A percentile compares a stretch with the other conserved stretches of the same genome.
These are phyloP conservation scores for Todiramphus saurophagus DNA, from an alignment of 2,113 vertebrate genomes.

Conservation along the genomic window DNA sequence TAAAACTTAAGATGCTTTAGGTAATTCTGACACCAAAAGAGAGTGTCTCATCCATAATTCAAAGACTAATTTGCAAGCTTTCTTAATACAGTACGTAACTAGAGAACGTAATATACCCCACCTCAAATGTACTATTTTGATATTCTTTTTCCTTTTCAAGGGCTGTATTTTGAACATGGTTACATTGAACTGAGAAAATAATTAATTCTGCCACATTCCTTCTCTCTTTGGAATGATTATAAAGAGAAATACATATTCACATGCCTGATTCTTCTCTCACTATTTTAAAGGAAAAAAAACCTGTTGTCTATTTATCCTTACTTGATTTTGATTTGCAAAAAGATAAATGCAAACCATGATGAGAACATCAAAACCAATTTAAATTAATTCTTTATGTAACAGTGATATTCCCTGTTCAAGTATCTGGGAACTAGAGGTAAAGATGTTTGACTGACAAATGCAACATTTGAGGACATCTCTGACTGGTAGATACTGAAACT, in stretches of 20 bases:
- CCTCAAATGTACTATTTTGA: constrained; percentile 8
- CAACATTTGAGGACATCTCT: neutral
- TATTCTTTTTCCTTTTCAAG: neutral
- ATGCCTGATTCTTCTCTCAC: neutral
- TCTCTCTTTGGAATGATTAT: neutral
- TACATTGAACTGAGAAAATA: neutral
- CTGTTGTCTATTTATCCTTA: neutral
- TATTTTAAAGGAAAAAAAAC: neutral
- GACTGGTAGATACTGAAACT: neutral
- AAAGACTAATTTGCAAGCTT: neutral
- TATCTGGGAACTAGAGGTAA: neutral
- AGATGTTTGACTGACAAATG: neutral
- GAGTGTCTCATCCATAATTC: neutral
- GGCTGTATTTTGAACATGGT: neutral
- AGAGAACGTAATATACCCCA: neutral
- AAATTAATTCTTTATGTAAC: neutral
- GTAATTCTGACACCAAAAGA: constrained; percentile 43
- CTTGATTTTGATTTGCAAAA: neutral
- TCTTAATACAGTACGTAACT: neutral
- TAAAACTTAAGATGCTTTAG: neutral
- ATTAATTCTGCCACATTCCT: neutral
- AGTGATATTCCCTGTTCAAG: neutral
- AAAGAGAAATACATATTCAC: neutral
- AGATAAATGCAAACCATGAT: neutral
- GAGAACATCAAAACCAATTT: neutral